These are phyloP conservation scores for Megamerina dolium DNA, from an alignment of 2,888 invertebrate genomes.

Conservation along the genomic window DNA sequence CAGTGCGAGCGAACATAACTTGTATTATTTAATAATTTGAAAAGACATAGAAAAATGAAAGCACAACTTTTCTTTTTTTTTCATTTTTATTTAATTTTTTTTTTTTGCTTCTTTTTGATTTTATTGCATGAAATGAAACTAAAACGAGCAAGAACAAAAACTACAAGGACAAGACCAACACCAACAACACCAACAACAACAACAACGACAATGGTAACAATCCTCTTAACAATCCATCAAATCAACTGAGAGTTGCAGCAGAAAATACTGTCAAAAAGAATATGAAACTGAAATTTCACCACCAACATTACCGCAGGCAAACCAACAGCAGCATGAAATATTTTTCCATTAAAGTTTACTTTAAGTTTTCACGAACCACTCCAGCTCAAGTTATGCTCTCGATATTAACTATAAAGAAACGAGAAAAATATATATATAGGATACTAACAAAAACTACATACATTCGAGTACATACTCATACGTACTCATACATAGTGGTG, in stretches of 20 bases:
- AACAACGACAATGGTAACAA: conserved; percentile 5
- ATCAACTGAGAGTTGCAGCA: conserved; percentile 5
- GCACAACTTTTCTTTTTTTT: conserved; percentile 30
- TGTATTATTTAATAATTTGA: conserved; percentile 1
- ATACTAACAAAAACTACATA: too few species aligned
- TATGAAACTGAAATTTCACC: conserved; percentile 12
- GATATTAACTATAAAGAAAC: conserved; percentile 5
- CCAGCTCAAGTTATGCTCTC: conserved; percentile 5
- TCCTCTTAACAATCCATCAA: conserved; percentile 31
- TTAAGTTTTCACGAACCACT: conserved; percentile 8
- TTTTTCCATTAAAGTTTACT: conserved; percentile 6
- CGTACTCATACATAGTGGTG: background rate
- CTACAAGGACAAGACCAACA: conserved; percentile 22
- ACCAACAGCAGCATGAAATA: background rate
- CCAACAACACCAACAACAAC: conserved; percentile 9
- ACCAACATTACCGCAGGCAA: background rate
- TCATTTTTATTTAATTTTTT: too few species aligned
- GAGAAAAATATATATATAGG: background rate
- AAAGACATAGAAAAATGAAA: conserved; percentile 9
- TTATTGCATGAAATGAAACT: too few species aligned
- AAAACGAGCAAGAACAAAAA: too few species aligned
- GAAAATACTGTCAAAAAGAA: conserved; percentile 4
- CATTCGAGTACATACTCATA: too few species aligned
- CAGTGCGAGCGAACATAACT: background rate
- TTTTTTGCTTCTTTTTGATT: too few species aligned